Conservation (phyloP, 2,888 invertebrate genomes). For the Drosophila subquinaria region DNA sequence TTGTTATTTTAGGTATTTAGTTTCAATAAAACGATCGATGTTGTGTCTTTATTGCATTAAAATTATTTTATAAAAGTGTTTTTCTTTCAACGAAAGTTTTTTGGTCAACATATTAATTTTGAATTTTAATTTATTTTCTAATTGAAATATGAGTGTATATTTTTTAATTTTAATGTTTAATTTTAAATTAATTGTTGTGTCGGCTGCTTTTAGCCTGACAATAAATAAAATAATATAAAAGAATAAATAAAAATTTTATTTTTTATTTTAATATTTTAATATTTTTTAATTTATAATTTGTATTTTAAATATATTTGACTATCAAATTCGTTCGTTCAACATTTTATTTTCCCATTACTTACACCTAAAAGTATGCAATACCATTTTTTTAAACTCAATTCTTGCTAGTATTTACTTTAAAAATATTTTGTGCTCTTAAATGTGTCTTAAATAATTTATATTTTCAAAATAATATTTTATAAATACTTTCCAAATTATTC, state of each 20-base stretch:
- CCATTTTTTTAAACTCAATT: neutral
- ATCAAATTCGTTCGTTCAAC: too few species aligned
- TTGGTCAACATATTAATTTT: slow-evolving; percentile 14
- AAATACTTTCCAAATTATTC: too few species aligned
- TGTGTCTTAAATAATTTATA: too few species aligned
- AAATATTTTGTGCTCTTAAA: neutral
- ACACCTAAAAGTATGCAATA: slow-evolving; percentile 14
- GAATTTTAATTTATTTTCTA: neutral
- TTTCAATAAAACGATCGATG: neutral
- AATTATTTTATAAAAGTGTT: neutral
- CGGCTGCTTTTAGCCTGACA: too few species aligned
- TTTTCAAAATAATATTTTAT: too few species aligned
- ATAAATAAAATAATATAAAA: too few species aligned
- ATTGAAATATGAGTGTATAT: too few species aligned
- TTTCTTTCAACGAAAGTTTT: slow-evolving; percentile 8
- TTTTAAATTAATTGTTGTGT: too few species aligned
- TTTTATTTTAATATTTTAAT: slow-evolving; percentile 3
- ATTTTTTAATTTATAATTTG: neutral
- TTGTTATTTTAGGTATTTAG: too few species aligned
- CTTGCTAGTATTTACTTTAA: neutral
- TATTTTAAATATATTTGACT: neutral
- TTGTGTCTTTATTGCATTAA: neutral
- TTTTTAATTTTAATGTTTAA: too few species aligned
- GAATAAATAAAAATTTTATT: neutral
- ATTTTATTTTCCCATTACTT: too few species aligned